phyloP scores from a whole-genome alignment of 2,888 invertebrate genomes.

The Lucinisca nassula region DNA sequence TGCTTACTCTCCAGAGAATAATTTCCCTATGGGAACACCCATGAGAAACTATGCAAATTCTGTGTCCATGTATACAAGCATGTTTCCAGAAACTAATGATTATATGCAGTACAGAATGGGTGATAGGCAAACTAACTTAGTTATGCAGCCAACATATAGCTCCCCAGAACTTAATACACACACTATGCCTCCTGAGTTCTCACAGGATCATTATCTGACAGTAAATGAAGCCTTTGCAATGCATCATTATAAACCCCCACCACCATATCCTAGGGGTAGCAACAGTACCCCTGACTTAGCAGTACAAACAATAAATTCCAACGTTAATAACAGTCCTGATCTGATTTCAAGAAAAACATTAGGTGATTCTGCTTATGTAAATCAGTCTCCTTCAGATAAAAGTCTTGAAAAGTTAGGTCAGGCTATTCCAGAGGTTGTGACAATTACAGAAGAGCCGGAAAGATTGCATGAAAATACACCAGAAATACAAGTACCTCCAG shows the following conservation, averaged over 20 bases:
- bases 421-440: conserved; percentile 67
- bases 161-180: conserved; percentile 87
- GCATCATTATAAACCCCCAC: conserved; percentile 93
- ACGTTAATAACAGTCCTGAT: conserved; percentile 83
- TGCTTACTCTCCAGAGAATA: conserved; percentile 68
- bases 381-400: conserved; percentile 76
- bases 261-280: conserved; percentile 93
- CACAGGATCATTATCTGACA: conserved; percentile 67
- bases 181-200: conserved; percentile 78
- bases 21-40: conserved; percentile 79
- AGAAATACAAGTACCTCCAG: conserved; percentile 41
- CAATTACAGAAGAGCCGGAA: conserved; percentile 50
- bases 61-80: conserved; percentile 78
- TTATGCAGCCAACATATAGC: conserved; percentile 86
- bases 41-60: conserved; percentile 76
- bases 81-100: conserved; percentile 75
- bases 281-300: conserved; percentile 96
- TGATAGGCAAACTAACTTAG: conserved; percentile 81
- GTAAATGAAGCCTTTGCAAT: conserved; percentile 89
- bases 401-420: conserved; percentile 80
- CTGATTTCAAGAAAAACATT: conserved; percentile 90
- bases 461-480: conserved; percentile 49
- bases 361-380: conserved; percentile 66
- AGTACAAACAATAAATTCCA: conserved; percentile 74
- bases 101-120: conserved; percentile 74